Base-by-base conservation (phyloP, 2,888 invertebrate genomes). In the Calliphora vomitoria region DNA sequence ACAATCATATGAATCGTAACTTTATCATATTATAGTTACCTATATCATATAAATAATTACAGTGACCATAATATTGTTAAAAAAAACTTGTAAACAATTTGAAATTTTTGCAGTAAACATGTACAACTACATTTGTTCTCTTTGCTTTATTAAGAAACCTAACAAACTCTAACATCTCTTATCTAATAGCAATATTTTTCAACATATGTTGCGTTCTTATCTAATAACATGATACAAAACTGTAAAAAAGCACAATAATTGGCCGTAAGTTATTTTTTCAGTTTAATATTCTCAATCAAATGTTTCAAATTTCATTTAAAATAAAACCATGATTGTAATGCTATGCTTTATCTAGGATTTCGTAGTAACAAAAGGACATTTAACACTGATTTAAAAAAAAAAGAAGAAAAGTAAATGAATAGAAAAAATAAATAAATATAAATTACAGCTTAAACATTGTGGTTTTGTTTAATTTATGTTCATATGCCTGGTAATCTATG, bases 381-480 rank as follows among this genome's bases (percentile, higher is more conserved):
- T 60, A 15, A 60, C 20, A 58, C 25, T 35, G 15, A 60, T 38
- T 64, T 60, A 4, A 38, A 35, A 62, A 31, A 20, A 66, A 44
- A 44, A 31, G 31, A 50, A n/a, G 31, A 3, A 25, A 25, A 25
- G 25, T 25, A 1, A 25, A 25, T 2, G 25, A 25, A 25, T 25
- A 25, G 25, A 25, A 25, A 25, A 50, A 64, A 41, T 41, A 64
- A 5, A 35, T 8, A 13, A 13, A 18, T 41, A 18, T 64, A 64
- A 6, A 31, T 62, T 75, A 11, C 8, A 47, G 25, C 38, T 41
- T 13, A 41, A 66, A 69, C n/a, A 47, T 38, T 72, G 84, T 25
- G 84, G 79, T 79, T 86, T 86, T 68, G 44, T 8, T 75, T 86
- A 86, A 86, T 86, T 86, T 86, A 86, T 82, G 82, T 74, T 69